A percentile compares a stretch with the other conserved stretches of the same genome.
Evolutionary conservation across 2,888 invertebrate species (phyloP).

Genomic region (Cyaniris semiargus): DNA sequence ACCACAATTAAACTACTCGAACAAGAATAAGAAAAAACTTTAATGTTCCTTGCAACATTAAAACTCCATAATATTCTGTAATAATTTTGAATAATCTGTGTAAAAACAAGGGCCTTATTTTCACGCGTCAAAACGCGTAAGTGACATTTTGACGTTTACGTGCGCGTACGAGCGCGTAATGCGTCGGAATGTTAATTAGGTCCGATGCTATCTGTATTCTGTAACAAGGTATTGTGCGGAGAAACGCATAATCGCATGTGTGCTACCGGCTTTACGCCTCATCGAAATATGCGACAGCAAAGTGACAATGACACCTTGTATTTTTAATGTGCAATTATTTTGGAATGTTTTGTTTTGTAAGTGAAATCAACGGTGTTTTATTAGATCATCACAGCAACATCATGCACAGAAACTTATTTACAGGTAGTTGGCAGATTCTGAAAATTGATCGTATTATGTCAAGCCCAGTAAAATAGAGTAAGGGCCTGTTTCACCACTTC

Average conservation of each 20-base stretch:
- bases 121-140: conserved; percentile 42
- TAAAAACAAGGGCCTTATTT: conserved; percentile 41
- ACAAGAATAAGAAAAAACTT: too few species aligned
- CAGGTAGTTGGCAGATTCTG: too few species aligned
- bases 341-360: not conserved
- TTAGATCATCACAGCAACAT: too few species aligned
- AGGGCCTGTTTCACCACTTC: too few species aligned
- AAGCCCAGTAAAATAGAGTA: too few species aligned
- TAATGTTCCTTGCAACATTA: not conserved
- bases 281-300: conserved; percentile 25
- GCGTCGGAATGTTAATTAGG: conserved; percentile 73
- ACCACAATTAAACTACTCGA: too few species aligned
- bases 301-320: conserved; percentile 33
- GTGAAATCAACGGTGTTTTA: not conserved
- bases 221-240: conserved; percentile 72
- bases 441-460: not conserved
- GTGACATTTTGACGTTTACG: conserved; percentile 69
- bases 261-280: conserved; percentile 50
- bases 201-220: conserved; percentile 73
- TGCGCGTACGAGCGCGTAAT: conserved; percentile 46
- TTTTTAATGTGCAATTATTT: conserved; percentile 27
- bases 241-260: conserved; percentile 52
- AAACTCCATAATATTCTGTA: not conserved
- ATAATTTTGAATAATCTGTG: not conserved
- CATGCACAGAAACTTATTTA: too few species aligned